Evolutionary conservation across 2,797 vertebrate genomes (phyloP), one percentile per base, ranked within the genome.

Genomic region (Spinus olivaceus): DNA sequence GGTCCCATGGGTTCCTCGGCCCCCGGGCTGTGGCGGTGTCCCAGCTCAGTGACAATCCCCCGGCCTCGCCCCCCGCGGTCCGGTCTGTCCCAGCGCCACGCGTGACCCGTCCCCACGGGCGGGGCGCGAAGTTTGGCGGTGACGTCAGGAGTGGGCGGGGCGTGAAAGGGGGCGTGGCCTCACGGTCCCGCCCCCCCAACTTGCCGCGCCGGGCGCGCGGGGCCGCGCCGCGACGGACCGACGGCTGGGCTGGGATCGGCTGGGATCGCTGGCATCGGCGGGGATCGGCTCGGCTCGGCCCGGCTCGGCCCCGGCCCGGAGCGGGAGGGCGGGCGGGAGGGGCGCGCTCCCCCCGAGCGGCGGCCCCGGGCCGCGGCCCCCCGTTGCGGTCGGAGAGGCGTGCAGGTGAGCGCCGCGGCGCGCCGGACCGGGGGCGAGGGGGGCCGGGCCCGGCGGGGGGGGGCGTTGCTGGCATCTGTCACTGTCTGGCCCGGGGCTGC

Each of bases 141-240:
- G 91, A 90, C 87, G 90, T 94, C 87, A 84, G 70, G 46, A 23
- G 23, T 0, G 70, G 80, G 81, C 71, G 81, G 8, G 71, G 10
- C 37, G 37, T 0, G 7, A 5, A 6, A 10, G 28, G 79, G 49
- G 74, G 74, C 73, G 84, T 67, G 60, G 24, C 33, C 39, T 5
- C 12, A 3, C 32, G 23, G 69, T 33, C 70, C 92, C 80, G 39
- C 73, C 91, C 82, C 56, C 64, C 54, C 65, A 88, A 88, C 23
- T 94, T 85, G 92, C 81, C 92, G 89, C 92, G 85, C 92, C 85
- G 85, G 81, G 92, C 88, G 92, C 92, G 87, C 71, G 90, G 88
- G 84, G 87, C 84, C 94, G 81, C 92, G 83, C 79, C 79, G 88
- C 69, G 88, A 83, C 92, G 88, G 79, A 87, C 67, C 92, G 83